Percentiles rank a stretch among this genome's conserved stretches.
Evolutionary conservation across 2,888 invertebrate genomes (phyloP).

Genomic region (Scaptomyza reducta): DNA sequence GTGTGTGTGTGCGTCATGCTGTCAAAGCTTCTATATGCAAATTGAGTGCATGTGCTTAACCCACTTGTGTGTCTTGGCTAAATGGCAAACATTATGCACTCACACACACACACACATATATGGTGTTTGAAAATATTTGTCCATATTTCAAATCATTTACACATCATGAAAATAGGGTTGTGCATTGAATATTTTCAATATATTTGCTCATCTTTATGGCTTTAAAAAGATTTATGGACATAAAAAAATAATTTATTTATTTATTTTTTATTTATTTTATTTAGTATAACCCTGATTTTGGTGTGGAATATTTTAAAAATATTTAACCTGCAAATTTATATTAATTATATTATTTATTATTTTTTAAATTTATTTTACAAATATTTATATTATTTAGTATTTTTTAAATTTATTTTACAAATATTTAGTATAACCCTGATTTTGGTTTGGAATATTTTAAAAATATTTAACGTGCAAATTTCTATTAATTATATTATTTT

Average conservation of each 20-base stretch:
- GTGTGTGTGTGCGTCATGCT: constrained; percentile 53
- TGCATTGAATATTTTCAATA: not conserved
- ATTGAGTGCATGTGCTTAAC: constrained; percentile 72
- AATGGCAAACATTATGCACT: constrained; percentile 27
- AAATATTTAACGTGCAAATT: no score
- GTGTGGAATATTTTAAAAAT: no score
- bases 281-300: not conserved
- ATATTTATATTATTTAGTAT: no score
- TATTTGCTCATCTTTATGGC: not conserved
- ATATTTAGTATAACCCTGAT: not conserved
- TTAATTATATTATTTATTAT: no score
- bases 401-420: no score
- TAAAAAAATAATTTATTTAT: no score
- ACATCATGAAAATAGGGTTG: not conserved
- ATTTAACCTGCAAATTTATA: no score
- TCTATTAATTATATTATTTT: no score
- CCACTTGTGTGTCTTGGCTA: constrained; percentile 55
- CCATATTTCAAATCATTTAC: not conserved
- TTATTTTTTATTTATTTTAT: no score
- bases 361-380: not conserved
- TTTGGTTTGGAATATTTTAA: no score
- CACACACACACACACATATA: no score
- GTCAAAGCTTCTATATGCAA: constrained; percentile 71
- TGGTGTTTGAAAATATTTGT: not conserved
- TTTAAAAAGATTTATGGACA: not conserved